phyloP scores from a whole-genome alignment of 2,797 vertebrate genomes.

The Bradypus variegatus region DNA sequence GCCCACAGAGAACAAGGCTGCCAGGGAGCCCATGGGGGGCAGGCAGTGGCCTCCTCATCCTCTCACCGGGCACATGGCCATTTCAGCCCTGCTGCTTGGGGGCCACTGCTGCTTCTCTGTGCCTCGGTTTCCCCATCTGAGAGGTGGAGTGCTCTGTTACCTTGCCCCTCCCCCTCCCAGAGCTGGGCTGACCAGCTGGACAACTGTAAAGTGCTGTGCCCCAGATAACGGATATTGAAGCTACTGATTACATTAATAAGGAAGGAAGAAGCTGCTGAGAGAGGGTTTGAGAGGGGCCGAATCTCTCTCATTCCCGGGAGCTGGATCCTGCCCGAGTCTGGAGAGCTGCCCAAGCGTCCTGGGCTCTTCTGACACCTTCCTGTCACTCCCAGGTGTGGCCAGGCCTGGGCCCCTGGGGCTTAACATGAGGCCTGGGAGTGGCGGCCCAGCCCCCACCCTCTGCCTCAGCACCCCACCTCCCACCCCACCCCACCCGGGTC shows the following conservation, averaged over 20 bases:
- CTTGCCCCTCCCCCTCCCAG: neutral
- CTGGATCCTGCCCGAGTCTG: neutral
- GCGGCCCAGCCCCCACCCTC: neutral
- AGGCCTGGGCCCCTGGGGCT: neutral
- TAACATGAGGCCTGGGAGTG: neutral
- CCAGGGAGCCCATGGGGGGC: fast-evolving
- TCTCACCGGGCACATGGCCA: too few relatives aligned
- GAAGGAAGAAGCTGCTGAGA: neutral
- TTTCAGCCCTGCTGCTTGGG: neutral
- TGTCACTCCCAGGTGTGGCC: neutral
- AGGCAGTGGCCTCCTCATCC: neutral
- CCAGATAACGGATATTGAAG: neutral
- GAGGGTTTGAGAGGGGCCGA: neutral
- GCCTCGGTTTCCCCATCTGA: neutral
- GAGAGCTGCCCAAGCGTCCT: neutral
- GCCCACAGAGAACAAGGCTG: neutral
- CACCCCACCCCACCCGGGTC: neutral
- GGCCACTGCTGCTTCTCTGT: neutral
- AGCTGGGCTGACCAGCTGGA: neutral
- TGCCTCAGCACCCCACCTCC: neutral
- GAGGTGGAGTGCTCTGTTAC: neutral
- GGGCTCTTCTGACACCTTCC: slow-evolving; percentile 3
- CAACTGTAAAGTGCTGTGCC: neutral
- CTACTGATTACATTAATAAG: neutral
- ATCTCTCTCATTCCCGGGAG: neutral